Conservation (phyloP, 2,888 invertebrate species). For the Epinotia nisella region DNA sequence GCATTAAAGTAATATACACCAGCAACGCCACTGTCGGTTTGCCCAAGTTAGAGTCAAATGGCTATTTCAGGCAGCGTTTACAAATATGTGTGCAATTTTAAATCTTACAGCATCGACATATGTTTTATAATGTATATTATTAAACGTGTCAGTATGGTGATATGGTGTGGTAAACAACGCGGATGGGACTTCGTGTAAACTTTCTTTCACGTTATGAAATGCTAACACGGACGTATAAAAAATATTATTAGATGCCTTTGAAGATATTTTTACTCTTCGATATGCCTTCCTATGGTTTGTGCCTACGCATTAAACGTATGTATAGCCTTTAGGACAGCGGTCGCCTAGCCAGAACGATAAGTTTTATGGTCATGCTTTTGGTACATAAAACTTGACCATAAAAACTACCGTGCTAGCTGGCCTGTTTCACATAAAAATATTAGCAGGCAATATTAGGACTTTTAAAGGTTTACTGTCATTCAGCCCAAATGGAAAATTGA, state of each 20-base stretch:
- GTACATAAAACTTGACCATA: no score
- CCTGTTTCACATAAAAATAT: no score
- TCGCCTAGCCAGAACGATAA: no score
- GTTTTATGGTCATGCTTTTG: no score
- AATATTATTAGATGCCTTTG: not conserved
- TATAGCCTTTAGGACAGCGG: no score
- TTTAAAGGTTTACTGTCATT: no score
- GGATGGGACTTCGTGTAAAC: conserved; percentile 36
- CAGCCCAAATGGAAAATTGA: no score
- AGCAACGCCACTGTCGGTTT: conserved; percentile 12
- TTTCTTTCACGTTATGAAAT: conserved; percentile 11
- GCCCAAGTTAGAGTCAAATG: not conserved
- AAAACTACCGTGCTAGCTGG: no score
- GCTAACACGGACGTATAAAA: not conserved
- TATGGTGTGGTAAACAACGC: conserved; percentile 50
- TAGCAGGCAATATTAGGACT: no score
- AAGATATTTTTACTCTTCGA: not conserved
- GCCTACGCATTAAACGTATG: no score
- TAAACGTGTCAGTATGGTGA: conserved; percentile 45
- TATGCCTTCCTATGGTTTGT: not conserved
- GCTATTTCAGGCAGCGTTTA: conserved; percentile 50
- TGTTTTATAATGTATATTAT: not conserved
- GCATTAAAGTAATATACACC: conserved; percentile 5
- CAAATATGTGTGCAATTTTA: not conserved
- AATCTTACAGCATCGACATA: conserved; percentile 30